phyloP scores from a whole-genome alignment of 1,140 invertebrate genomes.

The Propsilocerus akamusi region DNA sequence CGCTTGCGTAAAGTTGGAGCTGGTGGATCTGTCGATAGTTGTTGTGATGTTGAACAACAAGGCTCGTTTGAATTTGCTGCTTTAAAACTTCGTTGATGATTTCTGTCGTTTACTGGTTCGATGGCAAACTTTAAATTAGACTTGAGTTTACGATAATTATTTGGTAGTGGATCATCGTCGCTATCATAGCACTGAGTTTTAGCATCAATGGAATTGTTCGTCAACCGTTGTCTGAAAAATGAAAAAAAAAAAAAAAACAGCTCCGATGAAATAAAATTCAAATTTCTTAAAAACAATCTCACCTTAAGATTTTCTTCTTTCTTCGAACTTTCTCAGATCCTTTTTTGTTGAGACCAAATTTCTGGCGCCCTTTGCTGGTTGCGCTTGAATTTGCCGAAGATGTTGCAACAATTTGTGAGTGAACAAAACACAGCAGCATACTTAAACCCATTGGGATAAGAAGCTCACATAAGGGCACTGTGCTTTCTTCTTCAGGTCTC shows the following conservation, averaged over 20 bases:
- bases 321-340: slow-evolving; percentile 13
- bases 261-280: too few species aligned
- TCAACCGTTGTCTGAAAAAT: background rate
- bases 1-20: slow-evolving; percentile 14
- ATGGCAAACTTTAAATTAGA: background rate
- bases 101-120: too few species aligned
- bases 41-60: too few species aligned
- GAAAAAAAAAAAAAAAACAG: too few species aligned
- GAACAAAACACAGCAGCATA: slow-evolving; percentile 63
- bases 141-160: background rate
- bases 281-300: too few species aligned
- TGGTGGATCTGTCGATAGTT: background rate
- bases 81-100: too few species aligned
- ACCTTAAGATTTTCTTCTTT: slow-evolving; percentile 20
- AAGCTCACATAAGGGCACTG: slow-evolving; percentile 24
- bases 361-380: slow-evolving; percentile 16
- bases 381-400: slow-evolving; percentile 16
- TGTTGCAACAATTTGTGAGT: slow-evolving; percentile 79
- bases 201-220: background rate
- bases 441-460: slow-evolving; percentile 63
- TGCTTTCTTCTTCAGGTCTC: slow-evolving; percentile 13
- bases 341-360: slow-evolving; percentile 21
- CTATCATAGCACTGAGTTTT: background rate
- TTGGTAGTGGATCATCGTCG: background rate
- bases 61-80: too few species aligned